phyloP scores from a whole-genome alignment of 2,888 invertebrate species.

The Amaurobius ferox region DNA sequence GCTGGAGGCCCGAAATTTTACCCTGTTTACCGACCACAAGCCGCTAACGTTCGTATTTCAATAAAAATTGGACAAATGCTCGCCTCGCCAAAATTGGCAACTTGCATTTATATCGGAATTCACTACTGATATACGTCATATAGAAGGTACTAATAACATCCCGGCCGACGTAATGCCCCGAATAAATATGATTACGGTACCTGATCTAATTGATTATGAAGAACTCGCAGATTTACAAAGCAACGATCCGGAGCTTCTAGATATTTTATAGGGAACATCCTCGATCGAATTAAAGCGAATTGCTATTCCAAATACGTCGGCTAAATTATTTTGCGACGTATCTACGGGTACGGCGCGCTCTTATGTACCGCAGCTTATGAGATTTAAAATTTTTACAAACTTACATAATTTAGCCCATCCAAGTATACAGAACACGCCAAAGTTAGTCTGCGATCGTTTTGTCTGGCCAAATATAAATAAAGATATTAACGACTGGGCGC shows the following conservation, averaged over 20 bases:
- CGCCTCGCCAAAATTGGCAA: not conserved
- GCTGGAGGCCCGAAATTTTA: not conserved
- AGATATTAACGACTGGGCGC: not conserved
- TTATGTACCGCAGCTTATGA: not conserved
- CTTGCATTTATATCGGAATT: not conserved
- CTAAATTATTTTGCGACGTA: not conserved
- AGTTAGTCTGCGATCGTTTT: not conserved
- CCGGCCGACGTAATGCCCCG: not conserved
- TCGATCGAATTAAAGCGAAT: not conserved
- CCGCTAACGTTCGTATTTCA: too few species aligned
- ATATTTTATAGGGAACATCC: too few species aligned
- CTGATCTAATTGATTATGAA: not conserved
- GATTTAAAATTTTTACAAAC: not conserved
- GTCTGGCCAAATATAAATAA: not conserved
- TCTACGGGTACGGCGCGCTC: not conserved
- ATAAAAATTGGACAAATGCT: not conserved
- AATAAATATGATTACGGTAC: not conserved
- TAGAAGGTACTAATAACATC: not conserved
- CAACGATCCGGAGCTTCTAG: too few species aligned
- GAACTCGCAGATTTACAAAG: too few species aligned
- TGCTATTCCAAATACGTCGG: not conserved
- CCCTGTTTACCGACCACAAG: too few species aligned
- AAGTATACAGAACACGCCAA: not conserved
- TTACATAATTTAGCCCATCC: conserved; percentile 23
- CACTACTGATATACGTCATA: not conserved